A percentile compares a stretch with the other conserved stretches of the same genome.
These are phyloP conservation scores for Drosophila pruinosa DNA, from an alignment of 1,140 invertebrate species.

Conservation along the genomic window DNA sequence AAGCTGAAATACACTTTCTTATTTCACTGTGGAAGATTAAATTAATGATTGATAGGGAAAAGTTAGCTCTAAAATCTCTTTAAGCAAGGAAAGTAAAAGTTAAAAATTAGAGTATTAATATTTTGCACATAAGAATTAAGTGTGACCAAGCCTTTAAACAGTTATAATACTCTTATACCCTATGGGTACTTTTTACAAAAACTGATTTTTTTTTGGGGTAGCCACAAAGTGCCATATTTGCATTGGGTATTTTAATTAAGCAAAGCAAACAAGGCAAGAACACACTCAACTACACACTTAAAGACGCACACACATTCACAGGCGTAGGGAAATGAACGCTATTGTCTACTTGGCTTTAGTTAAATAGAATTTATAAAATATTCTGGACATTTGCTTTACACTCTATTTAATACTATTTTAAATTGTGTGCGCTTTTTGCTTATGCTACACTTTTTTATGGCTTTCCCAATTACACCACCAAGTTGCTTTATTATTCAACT, in stretches of 20 bases:
- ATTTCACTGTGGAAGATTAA: background rate
- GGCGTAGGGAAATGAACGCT: background rate
- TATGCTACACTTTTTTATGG: constrained; percentile 51
- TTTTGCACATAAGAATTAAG: too few species aligned
- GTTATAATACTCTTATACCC: too few species aligned
- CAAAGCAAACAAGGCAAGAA: constrained; percentile 48
- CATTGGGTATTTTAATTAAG: constrained; percentile 68
- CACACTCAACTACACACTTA: background rate
- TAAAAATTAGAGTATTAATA: background rate
- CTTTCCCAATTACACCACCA: constrained; percentile 68
- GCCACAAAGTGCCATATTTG: constrained; percentile 49
- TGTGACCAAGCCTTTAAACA: too few species aligned
- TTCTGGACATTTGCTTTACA: constrained; percentile 48
- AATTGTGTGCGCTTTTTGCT: constrained; percentile 49
- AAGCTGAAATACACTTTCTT: background rate
- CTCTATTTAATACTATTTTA: constrained; percentile 73
- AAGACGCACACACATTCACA: background rate
- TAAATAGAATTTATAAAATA: constrained; percentile 15
- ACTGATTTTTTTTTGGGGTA: constrained; percentile 16
- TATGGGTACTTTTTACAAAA: background rate
- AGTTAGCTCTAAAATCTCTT: too few species aligned
- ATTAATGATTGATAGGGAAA: too few species aligned
- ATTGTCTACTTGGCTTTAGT: background rate
- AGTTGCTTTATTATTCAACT: constrained; percentile 71
- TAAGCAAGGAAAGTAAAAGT: background rate